Conservation (phyloP, 2,888 invertebrate species). For the Idaea biselata region DNA sequence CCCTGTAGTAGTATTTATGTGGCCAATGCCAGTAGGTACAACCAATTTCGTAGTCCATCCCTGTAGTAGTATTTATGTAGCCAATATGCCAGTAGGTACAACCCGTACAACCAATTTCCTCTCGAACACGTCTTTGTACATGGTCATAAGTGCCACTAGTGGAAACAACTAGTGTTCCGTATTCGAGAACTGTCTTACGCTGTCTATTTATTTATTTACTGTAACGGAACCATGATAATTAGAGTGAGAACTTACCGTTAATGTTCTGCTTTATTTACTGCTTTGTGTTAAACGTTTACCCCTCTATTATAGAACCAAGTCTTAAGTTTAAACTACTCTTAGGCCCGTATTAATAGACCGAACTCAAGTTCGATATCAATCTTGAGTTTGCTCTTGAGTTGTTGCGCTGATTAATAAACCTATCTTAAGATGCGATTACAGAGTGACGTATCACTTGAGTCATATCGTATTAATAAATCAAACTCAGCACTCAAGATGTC, state of each 20-base stretch:
- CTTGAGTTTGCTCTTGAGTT: no score
- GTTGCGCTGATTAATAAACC: no score
- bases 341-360: no score
- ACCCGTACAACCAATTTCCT: not conserved
- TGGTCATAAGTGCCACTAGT: not conserved
- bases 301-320: constrained; percentile 7
- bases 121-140: not conserved
- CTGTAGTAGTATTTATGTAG: no score
- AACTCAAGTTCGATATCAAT: no score
- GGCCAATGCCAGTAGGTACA: not conserved
- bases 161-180: not conserved
- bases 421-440: no score
- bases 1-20: not conserved
- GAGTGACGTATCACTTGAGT: no score
- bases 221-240: constrained; percentile 52
- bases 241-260: constrained; percentile 61
- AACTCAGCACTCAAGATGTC: no score
- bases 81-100: not conserved
- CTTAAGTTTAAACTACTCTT: no score
- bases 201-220: constrained; percentile 40
- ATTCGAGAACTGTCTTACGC: constrained; percentile 4
- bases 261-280: constrained; percentile 61
- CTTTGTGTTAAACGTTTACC: constrained; percentile 22
- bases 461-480: no score
- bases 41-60: no score